Percentiles rank a stretch among this genome's conserved stretches.
These are phyloP conservation scores for Onychostoma macrolepis DNA, from an alignment of 2,113 vertebrate genomes.

Conservation along the genomic window DNA sequence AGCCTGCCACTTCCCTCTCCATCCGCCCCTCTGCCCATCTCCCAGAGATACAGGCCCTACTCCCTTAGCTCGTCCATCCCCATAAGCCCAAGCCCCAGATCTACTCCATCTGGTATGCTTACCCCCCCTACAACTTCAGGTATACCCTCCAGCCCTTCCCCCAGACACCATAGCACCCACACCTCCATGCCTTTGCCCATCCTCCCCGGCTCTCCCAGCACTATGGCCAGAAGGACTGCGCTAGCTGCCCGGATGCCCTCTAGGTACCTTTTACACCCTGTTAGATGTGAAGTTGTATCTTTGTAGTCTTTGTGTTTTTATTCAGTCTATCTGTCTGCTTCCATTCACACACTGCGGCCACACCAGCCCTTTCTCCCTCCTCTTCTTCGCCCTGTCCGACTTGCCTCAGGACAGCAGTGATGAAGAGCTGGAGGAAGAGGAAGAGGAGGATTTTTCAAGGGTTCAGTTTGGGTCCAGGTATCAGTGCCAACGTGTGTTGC, in stretches of 20 bases:
- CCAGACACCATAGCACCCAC: constrained; percentile 70
- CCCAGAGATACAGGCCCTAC: constrained; percentile 89
- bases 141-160: constrained; percentile 71
- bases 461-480: constrained; percentile 99
- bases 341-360: constrained; percentile 48
- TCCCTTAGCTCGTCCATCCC: constrained; percentile 74
- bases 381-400: constrained; percentile 91
- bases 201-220: constrained; percentile 76
- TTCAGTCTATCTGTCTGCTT: constrained; percentile 32
- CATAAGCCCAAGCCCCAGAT: constrained; percentile 67
- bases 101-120: constrained; percentile 71
- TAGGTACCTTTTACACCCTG: constrained; percentile 84
- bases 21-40: constrained; percentile 77
- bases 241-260: constrained; percentile 82
- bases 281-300: constrained; percentile 61
- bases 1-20: constrained; percentile 65
- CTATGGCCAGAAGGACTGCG: constrained; percentile 75
- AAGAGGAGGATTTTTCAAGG: constrained; percentile 90
- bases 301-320: constrained; percentile 1
- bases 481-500: constrained; percentile 73
- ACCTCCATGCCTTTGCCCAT: constrained; percentile 68
- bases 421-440: constrained; percentile 87
- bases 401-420: constrained; percentile 94
- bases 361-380: constrained; percentile 90
- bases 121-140: constrained; percentile 66